Base-by-base conservation (phyloP, 2,113 vertebrate species). In the Hyaena hyaena region DNA sequence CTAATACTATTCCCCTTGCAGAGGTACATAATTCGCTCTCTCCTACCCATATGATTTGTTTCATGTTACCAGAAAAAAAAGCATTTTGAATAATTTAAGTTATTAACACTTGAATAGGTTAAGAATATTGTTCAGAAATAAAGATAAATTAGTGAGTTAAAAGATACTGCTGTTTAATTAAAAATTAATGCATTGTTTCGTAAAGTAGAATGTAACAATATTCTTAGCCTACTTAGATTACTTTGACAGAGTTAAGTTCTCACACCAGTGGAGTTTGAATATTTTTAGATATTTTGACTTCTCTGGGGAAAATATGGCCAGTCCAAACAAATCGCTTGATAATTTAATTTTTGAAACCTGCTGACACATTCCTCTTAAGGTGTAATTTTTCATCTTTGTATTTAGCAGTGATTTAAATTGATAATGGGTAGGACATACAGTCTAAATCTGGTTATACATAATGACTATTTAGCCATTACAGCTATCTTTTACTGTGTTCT, bases 251-350 rank as follows among this genome's bases (percentile, higher is more conserved):
- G 53, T 69, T 50, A 92, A 77, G 33, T 71, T 84, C 26, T 89
- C 28, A 93, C 24, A 86, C 91, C 23, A 43, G 19, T 68, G 76
- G 28, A 73, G 69, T 31, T 73, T 88, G 26, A 63, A 3, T 79
- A 85, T 53, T 63, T 88, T 95, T 88, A 84, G 55, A 66, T 74
- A 96, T 89, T 90, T 85, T 92, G 11, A 73, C 7, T 81, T 87
- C n/a, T 94, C 24, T 55, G 10, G 58, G 48, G 15, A 82, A 96
- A 85, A 88, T 61, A 71, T 35, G 12, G 7, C 11, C 89, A 90
- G 55, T 61, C 50, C 39, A 92, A 90, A 95, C 35, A 95, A 95
- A 89, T 71, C 15, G 71, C 10, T 85, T 81, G 24, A 65, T 76
- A 39, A 91, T 86, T 90, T 58, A 81, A 45, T 68, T 95, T 81